A percentile compares a stretch with the other conserved stretches of the same genome.
Conservation (phyloP, 2,797 vertebrate genomes). For the Morus bassanus region DNA sequence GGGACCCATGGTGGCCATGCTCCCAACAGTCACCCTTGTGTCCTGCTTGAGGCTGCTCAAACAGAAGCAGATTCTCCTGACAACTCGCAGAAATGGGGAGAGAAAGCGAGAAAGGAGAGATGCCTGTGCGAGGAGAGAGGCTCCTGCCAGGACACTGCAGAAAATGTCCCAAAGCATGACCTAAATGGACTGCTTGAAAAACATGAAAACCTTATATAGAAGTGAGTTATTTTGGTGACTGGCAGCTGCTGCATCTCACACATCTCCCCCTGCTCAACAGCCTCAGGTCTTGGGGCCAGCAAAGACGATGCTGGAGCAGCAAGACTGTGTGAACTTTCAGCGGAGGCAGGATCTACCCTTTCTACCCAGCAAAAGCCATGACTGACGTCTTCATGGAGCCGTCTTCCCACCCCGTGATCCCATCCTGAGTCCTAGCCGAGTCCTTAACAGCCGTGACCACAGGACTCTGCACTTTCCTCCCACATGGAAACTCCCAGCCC, state of each 20-base stretch:
- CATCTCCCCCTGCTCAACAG: not conserved
- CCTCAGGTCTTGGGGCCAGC: not conserved
- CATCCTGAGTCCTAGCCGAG: not conserved
- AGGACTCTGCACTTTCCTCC: not conserved
- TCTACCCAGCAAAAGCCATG: not conserved
- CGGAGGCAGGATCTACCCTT: not conserved
- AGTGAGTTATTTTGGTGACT: conserved; percentile 11
- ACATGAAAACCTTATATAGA: not conserved
- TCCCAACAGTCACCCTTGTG: accelerated
- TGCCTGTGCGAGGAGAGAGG: not conserved
- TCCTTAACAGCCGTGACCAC: not conserved
- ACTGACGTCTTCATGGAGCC: accelerated
- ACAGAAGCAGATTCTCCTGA: not conserved
- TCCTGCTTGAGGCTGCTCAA: not conserved
- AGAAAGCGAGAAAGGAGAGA: not conserved
- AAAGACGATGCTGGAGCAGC: not conserved
- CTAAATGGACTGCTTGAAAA: not conserved
- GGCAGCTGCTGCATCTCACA: conserved; percentile 7
- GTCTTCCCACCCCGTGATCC: not conserved
- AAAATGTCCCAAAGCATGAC: not conserved
- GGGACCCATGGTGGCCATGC: accelerated
- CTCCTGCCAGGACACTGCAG: not conserved
- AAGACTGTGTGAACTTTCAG: accelerated
- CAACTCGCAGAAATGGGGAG: accelerated
- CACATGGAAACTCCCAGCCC: conserved; percentile 20